phyloP scores from a whole-genome alignment of 92 coral and sea anemone genomes.

The Isaurus tuberculatus region DNA sequence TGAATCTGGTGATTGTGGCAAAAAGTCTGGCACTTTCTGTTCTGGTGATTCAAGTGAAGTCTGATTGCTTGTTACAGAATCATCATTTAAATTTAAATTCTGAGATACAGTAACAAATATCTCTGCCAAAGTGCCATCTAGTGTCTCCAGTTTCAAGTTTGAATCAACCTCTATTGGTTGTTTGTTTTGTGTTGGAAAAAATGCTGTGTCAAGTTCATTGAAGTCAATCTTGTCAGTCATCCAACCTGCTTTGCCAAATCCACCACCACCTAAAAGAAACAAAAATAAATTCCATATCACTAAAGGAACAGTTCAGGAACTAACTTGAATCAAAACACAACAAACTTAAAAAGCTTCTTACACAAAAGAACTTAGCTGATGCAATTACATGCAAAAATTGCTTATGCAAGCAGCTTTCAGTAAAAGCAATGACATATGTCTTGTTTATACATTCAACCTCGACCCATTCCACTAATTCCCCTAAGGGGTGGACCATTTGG shows the following conservation, averaged over 20 bases:
- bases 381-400: slow-evolving; percentile 24
- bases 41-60: slow-evolving; percentile 71
- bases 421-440: neutral
- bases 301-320: neutral
- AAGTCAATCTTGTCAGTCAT: slow-evolving; percentile 95
- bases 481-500: no score
- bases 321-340: neutral
- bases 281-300: neutral
- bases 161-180: slow-evolving; percentile 59
- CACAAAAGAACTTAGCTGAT: neutral
- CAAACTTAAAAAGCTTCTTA: neutral
- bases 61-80: slow-evolving; percentile 34
- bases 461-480: neutral
- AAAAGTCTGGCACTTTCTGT: slow-evolving; percentile 90
- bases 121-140: slow-evolving; percentile 11
- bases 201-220: slow-evolving; percentile 52
- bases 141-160: slow-evolving; percentile 6
- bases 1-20: slow-evolving; percentile 49
- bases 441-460: neutral
- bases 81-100: slow-evolving; percentile 32
- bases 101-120: neutral
- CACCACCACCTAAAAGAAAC: slow-evolving; percentile 63
- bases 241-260: slow-evolving; percentile 82
- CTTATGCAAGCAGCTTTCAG: neutral
- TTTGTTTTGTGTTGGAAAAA: slow-evolving; percentile 35